phyloP scores from a whole-genome alignment of 2,888 invertebrate species.

The Nineta flava region DNA sequence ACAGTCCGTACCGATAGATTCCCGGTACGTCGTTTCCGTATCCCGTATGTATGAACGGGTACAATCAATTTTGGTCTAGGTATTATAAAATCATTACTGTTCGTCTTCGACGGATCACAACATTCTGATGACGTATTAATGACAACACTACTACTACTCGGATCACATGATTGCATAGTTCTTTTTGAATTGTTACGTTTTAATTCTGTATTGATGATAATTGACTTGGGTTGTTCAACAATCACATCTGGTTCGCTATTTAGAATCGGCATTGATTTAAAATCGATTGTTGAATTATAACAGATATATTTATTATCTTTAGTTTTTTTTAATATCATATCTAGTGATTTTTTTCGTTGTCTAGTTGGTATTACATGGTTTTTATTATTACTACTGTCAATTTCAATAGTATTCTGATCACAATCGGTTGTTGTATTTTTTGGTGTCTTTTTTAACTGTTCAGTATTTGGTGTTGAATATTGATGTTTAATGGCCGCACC shows the following conservation, averaged over 20 bases:
- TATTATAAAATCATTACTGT: slow-evolving; percentile 55
- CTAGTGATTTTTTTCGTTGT: slow-evolving; percentile 5
- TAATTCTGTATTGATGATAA: background rate
- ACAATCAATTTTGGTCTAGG: slow-evolving; percentile 76
- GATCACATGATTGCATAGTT: background rate
- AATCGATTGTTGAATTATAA: background rate
- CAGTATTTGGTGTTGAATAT: background rate
- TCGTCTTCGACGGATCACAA: background rate
- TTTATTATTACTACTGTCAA: background rate
- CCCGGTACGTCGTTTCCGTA: slow-evolving; percentile 63
- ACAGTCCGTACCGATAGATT: slow-evolving; percentile 33
- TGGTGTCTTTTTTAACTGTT: background rate
- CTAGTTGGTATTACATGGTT: background rate
- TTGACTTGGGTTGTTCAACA: slow-evolving; percentile 3
- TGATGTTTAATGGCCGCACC: background rate
- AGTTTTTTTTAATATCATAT: slow-evolving; percentile 1
- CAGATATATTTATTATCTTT: slow-evolving; percentile 1
- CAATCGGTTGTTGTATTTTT: background rate
- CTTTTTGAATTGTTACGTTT: background rate
- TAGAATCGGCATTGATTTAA: background rate
- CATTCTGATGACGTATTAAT: background rate
- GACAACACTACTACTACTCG: background rate
- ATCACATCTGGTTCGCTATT: background rate
- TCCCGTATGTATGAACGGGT: slow-evolving; percentile 75
- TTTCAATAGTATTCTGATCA: background rate